A percentile compares a stretch with the other conserved stretches of the same genome.
Conservation (phyloP, 2,113 vertebrate genomes). For the Zosterops japonicus region DNA sequence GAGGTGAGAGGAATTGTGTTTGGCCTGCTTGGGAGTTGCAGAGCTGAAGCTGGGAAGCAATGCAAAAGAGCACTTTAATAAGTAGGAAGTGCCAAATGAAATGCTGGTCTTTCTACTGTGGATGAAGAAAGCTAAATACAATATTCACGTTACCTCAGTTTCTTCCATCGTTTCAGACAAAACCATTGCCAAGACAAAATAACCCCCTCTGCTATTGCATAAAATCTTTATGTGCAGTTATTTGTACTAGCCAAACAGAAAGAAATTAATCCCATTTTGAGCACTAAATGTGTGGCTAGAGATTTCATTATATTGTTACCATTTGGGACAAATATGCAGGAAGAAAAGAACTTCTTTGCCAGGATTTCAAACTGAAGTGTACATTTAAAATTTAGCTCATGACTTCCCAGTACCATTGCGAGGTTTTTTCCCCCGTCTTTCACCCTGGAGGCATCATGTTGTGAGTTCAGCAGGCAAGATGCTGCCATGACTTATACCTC, state of each 20-base stretch:
- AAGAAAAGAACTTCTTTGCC: neutral
- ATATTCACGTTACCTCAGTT: slow-evolving; percentile 43
- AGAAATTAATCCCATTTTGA: slow-evolving; percentile 43
- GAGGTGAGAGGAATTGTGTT: neutral
- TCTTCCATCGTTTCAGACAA: neutral
- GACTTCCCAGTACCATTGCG: neutral
- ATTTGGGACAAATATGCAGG: slow-evolving; percentile 21
- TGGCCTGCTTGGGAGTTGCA: slow-evolving; percentile 9
- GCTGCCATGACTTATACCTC: slow-evolving; percentile 33
- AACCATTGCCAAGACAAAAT: slow-evolving; percentile 52
- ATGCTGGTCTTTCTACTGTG: neutral
- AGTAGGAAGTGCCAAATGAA: slow-evolving; percentile 45
- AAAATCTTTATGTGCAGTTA: slow-evolving; percentile 34
- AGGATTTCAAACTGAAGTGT: slow-evolving; percentile 2
- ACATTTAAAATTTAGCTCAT: neutral
- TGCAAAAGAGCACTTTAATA: slow-evolving; percentile 51
- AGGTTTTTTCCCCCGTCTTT: neutral
- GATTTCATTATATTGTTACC: slow-evolving; percentile 39
- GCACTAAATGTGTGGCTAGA: slow-evolving; percentile 18
- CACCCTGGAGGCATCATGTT: neutral
- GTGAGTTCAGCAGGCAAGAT: neutral
- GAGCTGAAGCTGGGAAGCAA: slow-evolving; percentile 21
- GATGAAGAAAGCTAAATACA: slow-evolving; percentile 33
- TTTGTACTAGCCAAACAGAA: slow-evolving; percentile 48
- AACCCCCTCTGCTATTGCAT: slow-evolving; percentile 34